phyloP scores from a whole-genome alignment of 2,888 invertebrate species.

The Chaetoderma sp. region DNA sequence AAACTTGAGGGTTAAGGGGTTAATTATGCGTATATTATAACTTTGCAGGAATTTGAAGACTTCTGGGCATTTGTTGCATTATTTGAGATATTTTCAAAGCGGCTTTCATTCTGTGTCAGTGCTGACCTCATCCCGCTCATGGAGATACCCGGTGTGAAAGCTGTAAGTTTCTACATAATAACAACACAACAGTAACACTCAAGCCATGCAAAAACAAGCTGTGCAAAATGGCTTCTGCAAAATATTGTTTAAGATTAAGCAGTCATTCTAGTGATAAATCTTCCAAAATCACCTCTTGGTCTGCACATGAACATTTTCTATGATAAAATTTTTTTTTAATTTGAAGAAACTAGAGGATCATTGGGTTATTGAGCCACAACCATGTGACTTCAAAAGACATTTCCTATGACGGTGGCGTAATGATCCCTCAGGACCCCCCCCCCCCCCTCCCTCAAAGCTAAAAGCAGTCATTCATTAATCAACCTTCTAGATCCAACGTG shows the following conservation, averaged over 20 bases:
- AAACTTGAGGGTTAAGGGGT: no score
- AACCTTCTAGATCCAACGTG: no score
- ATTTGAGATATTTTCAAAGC: slow-evolving; percentile 79
- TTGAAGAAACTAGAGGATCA: no score
- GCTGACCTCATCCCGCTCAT: slow-evolving; percentile 84
- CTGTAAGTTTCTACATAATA: slow-evolving; percentile 71
- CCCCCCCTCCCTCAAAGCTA: no score
- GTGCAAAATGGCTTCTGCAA: background rate
- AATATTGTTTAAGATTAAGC: background rate
- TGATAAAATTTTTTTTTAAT: no score
- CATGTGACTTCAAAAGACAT: no score
- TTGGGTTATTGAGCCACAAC: no score
- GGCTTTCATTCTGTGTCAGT: slow-evolving; percentile 85
- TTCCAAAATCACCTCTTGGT: background rate
- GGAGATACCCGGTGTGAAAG: slow-evolving; percentile 89
- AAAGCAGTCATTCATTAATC: no score
- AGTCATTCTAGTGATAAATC: background rate
- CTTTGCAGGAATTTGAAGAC: slow-evolving; percentile 76
- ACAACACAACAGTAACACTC: background rate
- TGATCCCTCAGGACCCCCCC: no score
- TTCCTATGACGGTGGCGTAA: no score
- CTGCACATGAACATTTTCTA: no score
- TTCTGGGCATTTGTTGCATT: slow-evolving; percentile 87
- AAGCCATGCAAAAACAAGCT: background rate
- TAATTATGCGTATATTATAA: no score